Evolutionary conservation across 1,140 invertebrate genomes (phyloP), one percentile per base, ranked within the genome.

Genomic region (Zaprionus capensis): DNA sequence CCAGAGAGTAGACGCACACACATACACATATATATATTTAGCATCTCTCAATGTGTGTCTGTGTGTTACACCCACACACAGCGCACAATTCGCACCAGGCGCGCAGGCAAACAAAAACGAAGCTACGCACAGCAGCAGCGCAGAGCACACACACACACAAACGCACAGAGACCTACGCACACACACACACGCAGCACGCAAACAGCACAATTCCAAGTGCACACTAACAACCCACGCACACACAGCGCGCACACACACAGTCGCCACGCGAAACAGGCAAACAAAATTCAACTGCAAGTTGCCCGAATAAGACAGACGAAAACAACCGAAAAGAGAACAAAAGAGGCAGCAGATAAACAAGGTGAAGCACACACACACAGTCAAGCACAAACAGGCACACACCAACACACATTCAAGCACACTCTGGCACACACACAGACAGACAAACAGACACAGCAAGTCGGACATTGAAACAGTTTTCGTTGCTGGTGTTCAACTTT

Each of bases 21-120:
- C 34, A 56, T 26, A 51, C n/a, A 34, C 31, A 20, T 0, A 31
- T 3, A 2, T 9, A 34, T 34, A 34, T 0, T 0, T 34, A 34
- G 9, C 9, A 34, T 38, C 41, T 38, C 67, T 46, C 67, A 49
- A 49, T 56, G 36, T 46, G 14, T 87, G 24, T 51, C 63, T 87
- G 84, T 73, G 57, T 36, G 85, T 78, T 86, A 90, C 85, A 88
- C 85, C 85, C 85, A 88, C 85, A 88, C 85, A 82, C 66, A 36
- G 53, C 31, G 59, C 71, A 85, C 65, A 85, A 72, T 91, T 81
- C n/a, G 56, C 72, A 88, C 80, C 81, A 88, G 85, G 85, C 79
- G 85, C 69, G 24, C 81, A 88, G 81, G 53, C 71, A 22, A 34
- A 53, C 49, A 58, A 58, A 56, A 71, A 72, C 68, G 58, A 41